Evolutionary conservation across 1,140 invertebrate genomes (phyloP), one percentile per base, ranked within the genome.

Genomic region (Drosophila kepulauana): DNA sequence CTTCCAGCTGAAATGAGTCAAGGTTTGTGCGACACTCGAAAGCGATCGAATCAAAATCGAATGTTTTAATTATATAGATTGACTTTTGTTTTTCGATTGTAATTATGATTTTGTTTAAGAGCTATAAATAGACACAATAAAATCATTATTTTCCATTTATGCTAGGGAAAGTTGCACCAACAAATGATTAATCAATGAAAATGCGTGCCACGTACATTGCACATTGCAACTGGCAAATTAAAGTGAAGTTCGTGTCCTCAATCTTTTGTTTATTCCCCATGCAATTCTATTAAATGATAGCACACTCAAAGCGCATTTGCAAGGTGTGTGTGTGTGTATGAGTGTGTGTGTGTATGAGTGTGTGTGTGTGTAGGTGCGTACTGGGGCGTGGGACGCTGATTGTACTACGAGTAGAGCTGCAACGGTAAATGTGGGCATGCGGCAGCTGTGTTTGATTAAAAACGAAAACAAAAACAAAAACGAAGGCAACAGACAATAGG

Each of bases 181-280:
- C 20, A 41, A 64, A 64, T 64, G 52, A 64, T 64, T 57, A n/a
- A 13, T 51, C 5, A 16, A 30, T 61, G 8, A 51, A 67, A 62
- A 69, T 63, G 58, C 49, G 8, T 8, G 10, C 15, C 51, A 64
- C 51, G 59, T 35, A 62, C 28, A 5, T n/a, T 43, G 1, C 41
- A 13, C 11, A 43, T 43, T 43, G 43, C 41, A 45, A 10, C 35
- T 38, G 6, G 35, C 35, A 38, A 38, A 38, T 38, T 38, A 1
- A 38, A 35, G 45, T 57, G 8, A 68, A 74, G 71, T 69, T 75
- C 58, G 72, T 75, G 58, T 56, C 66, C 66, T 75, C 57, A 75
- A 68, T 75, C 72, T 58, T 57, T 63, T 57, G 72, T 57, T 75
- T 69, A 7, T 51, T 33, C 54, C 8, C 33, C 35, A 45, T 41